Base-by-base conservation (phyloP, 2,797 vertebrate genomes). In the Choloepus didactylus region DNA sequence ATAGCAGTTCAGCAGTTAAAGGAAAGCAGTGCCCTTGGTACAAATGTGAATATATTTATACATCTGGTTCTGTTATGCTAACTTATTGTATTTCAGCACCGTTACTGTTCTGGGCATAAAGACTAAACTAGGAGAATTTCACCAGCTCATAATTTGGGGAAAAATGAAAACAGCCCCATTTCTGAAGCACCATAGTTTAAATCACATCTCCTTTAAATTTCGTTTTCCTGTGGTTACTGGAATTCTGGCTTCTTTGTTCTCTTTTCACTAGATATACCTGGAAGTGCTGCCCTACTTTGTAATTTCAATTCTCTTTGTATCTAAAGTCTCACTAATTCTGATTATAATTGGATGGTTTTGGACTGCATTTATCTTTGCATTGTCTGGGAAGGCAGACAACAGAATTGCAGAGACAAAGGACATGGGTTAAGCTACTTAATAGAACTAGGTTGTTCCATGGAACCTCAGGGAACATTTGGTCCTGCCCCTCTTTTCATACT, bases 1-100 rank as follows among this genome's bases (percentile, higher is more conserved):
- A 96, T 73, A 95, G 97, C 94, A 95, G 84, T 72, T 92, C 96
- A 86, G 93, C 80, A 64, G 96, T 95, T 95, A 82, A 70, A 88
- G 94, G 81, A 77, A 91, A 79, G 89, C 67, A 54, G 87, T 73
- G 92, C 87, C 91, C 94, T 85, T 46, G 41, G 76, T 93, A 94
- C 92, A 93, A 91, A 92, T 81, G 75, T 76, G 92, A 94, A 59
- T 66, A 21, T 94, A 76, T 92, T 97, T 96, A 73, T 89, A 72
- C 31, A 46, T 83, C 81, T 46, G 91, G 76, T 72, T 95, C 87
- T 79, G 67, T 62, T 82, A 21, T 12, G 87, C 51, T 66, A 73
- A 29, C 95, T 86, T 80, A 84, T 72, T 41, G 25, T 89, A 51
- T 93, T 90, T 95, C 88, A 91, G 89, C 38, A 29, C 69, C 0